Base-by-base conservation (phyloP, 1,140 invertebrate species). In the Babylonia areolata region DNA sequence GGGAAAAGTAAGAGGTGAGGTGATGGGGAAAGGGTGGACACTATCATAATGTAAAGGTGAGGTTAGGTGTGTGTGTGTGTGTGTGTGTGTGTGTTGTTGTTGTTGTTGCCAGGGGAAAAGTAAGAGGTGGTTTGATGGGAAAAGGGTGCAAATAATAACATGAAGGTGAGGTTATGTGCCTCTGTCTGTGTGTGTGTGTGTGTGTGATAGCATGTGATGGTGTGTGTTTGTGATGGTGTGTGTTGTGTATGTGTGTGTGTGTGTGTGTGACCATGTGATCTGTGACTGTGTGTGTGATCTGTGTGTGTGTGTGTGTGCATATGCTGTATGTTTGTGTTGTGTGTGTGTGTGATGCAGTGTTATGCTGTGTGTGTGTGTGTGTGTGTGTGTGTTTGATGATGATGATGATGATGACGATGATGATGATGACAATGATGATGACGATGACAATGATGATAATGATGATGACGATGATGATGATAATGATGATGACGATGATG, bases 341-440 rank as follows among this genome's bases (percentile, higher is more conserved):
- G 64, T 69, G 64, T 31, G n/a, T 69, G 64, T 31, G n/a, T 69
- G 64, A 9, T 12, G 15, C 6, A 23, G 23, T 69, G 64, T 28
- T 12, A 23, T 12, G 6, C 15, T 69, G 64, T 69, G 64, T 69
- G 64, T 31, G 64, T 69, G 64, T 1, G n/a, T 6, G 64, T 69
- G 64, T 69, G 64, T 69, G 64, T 69, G 64, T 69, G 64, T 69
- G 64, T 69, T 12, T 69, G 64, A n/a, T n/a, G n/a, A n/a, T n/a
- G n/a, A n/a, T n/a, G n/a, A n/a, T n/a, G n/a, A n/a, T 54, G 23
- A 11, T 54, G 9, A 23, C 51, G 11, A 54, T 9, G 9, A 23
- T 54, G 51, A 12, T 54, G 51, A 54, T 54, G 51, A 54, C 11
- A 23, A 54, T 9, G n/a, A n/a, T n/a, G n/a, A n/a, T n/a, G n/a